Evolutionary conservation across 1,140 invertebrate genomes (phyloP).

Genomic region (Zaprionus africanus): DNA sequence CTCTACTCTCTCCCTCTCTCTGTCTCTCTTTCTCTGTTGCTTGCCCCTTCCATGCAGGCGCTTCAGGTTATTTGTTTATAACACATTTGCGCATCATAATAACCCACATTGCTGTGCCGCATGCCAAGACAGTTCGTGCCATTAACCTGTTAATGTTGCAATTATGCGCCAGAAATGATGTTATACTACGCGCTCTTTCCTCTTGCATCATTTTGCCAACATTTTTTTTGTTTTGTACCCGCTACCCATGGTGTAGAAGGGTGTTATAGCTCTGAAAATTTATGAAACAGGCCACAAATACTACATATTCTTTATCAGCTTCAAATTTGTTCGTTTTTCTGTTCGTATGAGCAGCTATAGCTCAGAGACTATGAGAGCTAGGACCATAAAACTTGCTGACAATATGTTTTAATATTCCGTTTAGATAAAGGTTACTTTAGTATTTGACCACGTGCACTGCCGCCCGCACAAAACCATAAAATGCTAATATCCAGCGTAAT

Average conservation of each 20-base stretch:
- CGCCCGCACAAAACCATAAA: no score
- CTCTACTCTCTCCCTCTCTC: not conserved
- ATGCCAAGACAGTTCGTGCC: conserved; percentile 56
- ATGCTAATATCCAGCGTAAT: no score
- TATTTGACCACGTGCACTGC: no score
- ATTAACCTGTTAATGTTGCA: conserved; percentile 81
- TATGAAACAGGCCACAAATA: no score
- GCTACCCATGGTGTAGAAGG: not conserved
- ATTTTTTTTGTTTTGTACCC: not conserved
- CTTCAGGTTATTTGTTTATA: conserved; percentile 45
- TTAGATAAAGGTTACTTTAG: no score
- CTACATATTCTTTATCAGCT: no score
- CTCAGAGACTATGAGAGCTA: no score
- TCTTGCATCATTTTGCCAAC: not conserved
- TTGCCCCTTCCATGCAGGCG: not conserved
- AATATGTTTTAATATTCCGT: no score
- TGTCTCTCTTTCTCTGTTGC: not conserved
- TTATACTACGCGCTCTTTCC: conserved; percentile 27
- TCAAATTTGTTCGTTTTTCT: no score
- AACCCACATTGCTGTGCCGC: conserved; percentile 59
- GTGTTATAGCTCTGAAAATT: no score
- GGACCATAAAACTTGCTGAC: no score
- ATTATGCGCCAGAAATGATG: conserved; percentile 77
- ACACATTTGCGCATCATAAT: conserved; percentile 76
- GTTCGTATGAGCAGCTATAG: no score